These are phyloP conservation scores for Momotus momota DNA, from an alignment of 2,797 vertebrate species.

Conservation along the genomic window DNA sequence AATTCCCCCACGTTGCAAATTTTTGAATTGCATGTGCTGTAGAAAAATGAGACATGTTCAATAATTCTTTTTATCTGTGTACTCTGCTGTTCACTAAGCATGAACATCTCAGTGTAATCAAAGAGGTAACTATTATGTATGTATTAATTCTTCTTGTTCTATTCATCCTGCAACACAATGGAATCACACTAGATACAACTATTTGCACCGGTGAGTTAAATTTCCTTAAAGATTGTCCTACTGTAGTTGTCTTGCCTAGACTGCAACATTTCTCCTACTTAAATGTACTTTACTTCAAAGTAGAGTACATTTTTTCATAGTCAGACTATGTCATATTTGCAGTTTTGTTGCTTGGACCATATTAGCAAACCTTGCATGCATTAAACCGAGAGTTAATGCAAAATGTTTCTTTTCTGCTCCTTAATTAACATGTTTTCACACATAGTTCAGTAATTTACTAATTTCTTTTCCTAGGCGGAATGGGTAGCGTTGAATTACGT, in stretches of 20 bases:
- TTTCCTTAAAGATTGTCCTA: slow-evolving; percentile 84
- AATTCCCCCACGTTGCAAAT: slow-evolving; percentile 47
- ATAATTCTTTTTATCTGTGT: slow-evolving; percentile 52
- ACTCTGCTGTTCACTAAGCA: slow-evolving; percentile 70
- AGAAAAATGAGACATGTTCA: slow-evolving; percentile 24
- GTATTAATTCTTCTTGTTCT: slow-evolving; percentile 90
- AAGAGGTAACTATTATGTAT: slow-evolving; percentile 78
- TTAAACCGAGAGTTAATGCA: slow-evolving; percentile 46
- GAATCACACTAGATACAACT: slow-evolving; percentile 99
- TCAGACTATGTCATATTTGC: slow-evolving; percentile 41
- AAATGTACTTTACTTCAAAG: slow-evolving; percentile 64
- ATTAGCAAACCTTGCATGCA: slow-evolving; percentile 78
- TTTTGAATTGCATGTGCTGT: slow-evolving; percentile 59
- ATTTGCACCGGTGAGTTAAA: slow-evolving; percentile 99
- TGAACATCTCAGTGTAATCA: slow-evolving; percentile 75
- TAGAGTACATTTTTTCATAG: slow-evolving; percentile 46
- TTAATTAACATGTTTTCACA: background rate
- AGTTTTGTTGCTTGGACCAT: slow-evolving; percentile 64
- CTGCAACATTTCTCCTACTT: slow-evolving; percentile 45
- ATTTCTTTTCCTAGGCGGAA: slow-evolving; percentile 87
- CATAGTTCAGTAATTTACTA: slow-evolving; percentile 34
- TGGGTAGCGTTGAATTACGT: slow-evolving; percentile 99
- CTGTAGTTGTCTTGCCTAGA: slow-evolving; percentile 76
- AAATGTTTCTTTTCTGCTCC: slow-evolving; percentile 46
- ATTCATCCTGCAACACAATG: slow-evolving; percentile 94